phyloP scores from a whole-genome alignment of 1,140 invertebrate species.

The Lucilia sericata region DNA sequence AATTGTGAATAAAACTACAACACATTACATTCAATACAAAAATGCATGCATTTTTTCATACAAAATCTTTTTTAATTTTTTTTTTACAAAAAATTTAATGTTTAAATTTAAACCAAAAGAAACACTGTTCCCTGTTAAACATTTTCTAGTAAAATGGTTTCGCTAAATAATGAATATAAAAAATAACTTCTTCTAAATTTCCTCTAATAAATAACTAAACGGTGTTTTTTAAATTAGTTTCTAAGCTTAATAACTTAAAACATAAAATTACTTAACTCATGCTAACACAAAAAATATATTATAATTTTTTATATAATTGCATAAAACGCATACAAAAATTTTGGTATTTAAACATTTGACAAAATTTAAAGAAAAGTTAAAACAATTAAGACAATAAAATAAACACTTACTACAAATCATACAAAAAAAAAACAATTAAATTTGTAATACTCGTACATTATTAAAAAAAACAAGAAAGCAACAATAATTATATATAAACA shows the following conservation, averaged over 20 bases:
- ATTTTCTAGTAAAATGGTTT: background rate
- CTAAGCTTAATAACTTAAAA: background rate
- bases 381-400: background rate
- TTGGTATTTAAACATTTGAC: background rate
- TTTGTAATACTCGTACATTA: constrained; percentile 11
- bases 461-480: background rate
- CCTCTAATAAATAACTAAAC: background rate
- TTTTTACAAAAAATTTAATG: background rate
- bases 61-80: background rate
- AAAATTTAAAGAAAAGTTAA: background rate
- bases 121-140: background rate
- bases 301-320: no score
- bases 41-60: background rate
- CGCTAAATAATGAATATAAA: background rate
- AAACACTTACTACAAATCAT: background rate
- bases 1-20: background rate
- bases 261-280: background rate
- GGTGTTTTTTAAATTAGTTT: background rate
- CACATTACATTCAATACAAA: background rate
- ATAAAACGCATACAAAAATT: no score
- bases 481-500: background rate
- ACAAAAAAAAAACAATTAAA: background rate
- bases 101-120: background rate
- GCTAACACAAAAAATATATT: no score
- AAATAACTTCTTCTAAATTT: no score